Evolutionary conservation across 2,113 vertebrate genomes (phyloP).

Genomic region (Percopsis transmontana): DNA sequence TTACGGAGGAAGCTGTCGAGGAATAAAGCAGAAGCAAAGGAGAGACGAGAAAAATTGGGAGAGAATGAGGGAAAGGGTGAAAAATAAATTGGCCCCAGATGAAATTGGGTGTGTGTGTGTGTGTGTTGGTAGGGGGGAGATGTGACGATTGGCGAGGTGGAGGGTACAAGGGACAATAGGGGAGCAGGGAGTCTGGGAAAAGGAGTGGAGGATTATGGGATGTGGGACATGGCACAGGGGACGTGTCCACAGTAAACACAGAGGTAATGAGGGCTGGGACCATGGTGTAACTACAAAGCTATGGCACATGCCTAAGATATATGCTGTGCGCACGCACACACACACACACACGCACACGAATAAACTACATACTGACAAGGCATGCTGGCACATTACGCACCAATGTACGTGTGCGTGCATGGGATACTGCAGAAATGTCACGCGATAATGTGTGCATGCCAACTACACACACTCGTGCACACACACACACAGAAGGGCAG

Average conservation of each 20-base stretch:
- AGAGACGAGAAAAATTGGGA: not conserved
- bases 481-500: not conserved
- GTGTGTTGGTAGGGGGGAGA: conserved; percentile 6
- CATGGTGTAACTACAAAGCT: conserved; percentile 1
- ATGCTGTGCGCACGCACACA: too few species aligned
- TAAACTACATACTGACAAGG: too few species aligned
- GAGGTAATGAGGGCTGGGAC: conserved; percentile 53
- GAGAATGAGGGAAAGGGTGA: conserved; percentile 11
- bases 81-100: conserved; percentile 48
- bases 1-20: not conserved
- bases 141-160: conserved; percentile 41
- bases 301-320: too few species aligned
- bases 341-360: too few species aligned
- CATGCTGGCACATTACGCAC: too few species aligned
- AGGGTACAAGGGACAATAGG: conserved; percentile 67
- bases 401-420: too few species aligned
- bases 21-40: not conserved
- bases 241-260: conserved; percentile 60
- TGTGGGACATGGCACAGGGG: conserved; percentile 67
- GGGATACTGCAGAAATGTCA: too few species aligned
- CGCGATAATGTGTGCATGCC: too few species aligned
- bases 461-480: conserved; percentile 19
- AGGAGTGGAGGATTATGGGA: conserved; percentile 71
- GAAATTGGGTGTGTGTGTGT: conserved; percentile 15
- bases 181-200: conserved; percentile 59